phyloP scores from a whole-genome alignment of 2,113 vertebrate species.

The Mustela nigripes region DNA sequence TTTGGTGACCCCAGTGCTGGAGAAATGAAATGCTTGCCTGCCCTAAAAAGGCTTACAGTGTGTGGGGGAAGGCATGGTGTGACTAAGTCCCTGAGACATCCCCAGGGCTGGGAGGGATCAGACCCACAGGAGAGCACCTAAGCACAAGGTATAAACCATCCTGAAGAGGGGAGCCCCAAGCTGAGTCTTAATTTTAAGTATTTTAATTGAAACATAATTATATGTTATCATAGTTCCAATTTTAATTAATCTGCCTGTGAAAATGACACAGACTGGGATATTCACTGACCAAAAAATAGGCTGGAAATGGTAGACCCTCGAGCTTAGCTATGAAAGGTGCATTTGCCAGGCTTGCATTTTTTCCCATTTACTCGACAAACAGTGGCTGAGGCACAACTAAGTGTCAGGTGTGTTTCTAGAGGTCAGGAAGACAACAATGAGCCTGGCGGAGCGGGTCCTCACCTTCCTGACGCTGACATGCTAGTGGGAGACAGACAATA shows the following conservation, averaged over 20 bases:
- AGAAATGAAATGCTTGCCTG: too few species aligned
- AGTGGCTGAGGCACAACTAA: accelerated
- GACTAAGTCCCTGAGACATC: neutral
- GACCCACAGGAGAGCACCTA: accelerated
- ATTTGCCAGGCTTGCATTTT: accelerated
- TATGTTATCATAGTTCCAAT: neutral
- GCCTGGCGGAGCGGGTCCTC: accelerated
- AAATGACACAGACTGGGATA: too few species aligned
- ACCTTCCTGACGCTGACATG: neutral
- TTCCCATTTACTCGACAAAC: too few species aligned
- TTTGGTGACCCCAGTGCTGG: neutral
- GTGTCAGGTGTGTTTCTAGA: neutral
- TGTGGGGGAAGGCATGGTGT: neutral
- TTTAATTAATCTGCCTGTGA: neutral
- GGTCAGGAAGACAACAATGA: accelerated
- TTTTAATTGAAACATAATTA: neutral
- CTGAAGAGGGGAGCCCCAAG: neutral
- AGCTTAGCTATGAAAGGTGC: neutral
- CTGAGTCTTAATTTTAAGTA: neutral
- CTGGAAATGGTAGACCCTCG: accelerated
- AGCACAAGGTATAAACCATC: accelerated
- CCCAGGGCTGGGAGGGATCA: too few species aligned
- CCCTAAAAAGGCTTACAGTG: accelerated
- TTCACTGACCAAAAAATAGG: neutral
- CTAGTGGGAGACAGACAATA: neutral